These are phyloP conservation scores for Artibeus jamaicensis DNA, from an alignment of 2,797 vertebrate species.

Conservation along the genomic window DNA sequence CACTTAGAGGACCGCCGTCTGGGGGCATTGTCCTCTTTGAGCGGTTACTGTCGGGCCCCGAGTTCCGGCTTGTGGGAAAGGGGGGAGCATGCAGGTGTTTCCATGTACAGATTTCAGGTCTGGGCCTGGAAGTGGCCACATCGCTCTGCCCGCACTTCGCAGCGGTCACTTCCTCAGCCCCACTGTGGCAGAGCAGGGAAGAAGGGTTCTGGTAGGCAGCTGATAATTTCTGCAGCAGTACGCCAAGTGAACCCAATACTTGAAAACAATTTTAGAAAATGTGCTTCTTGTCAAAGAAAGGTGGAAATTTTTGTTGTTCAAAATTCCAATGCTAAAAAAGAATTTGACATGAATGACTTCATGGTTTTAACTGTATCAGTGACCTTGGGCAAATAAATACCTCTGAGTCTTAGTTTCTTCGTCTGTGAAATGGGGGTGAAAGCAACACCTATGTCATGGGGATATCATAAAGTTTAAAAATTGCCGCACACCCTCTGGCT, in stretches of 20 bases:
- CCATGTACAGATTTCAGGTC: not conserved
- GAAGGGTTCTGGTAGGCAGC: not conserved
- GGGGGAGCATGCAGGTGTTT: not conserved
- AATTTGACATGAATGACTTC: not conserved
- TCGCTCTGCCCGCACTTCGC: not conserved
- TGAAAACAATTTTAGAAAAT: slow-evolving; percentile 19
- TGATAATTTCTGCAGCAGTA: not conserved
- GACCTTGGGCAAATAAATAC: not conserved
- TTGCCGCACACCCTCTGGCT: not conserved
- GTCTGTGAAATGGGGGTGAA: not conserved
- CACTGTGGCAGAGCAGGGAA: not conserved
- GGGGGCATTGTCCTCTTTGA: not conserved
- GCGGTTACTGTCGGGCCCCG: not conserved
- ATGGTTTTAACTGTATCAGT: slow-evolving; percentile 30
- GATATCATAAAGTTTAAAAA: not conserved
- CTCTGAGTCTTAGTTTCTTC: not conserved
- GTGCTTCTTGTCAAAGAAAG: not conserved
- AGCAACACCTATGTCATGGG: not conserved
- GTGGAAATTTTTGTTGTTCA: not conserved
- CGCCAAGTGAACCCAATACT: not conserved
- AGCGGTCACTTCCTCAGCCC: not conserved
- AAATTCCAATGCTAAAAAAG: slow-evolving; percentile 1
- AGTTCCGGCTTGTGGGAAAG: not conserved
- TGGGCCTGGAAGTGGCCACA: not conserved
- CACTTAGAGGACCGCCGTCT: not conserved